Evolutionary conservation across 2,888 invertebrate genomes (phyloP).

Genomic region (Caradrina kadenii): DNA sequence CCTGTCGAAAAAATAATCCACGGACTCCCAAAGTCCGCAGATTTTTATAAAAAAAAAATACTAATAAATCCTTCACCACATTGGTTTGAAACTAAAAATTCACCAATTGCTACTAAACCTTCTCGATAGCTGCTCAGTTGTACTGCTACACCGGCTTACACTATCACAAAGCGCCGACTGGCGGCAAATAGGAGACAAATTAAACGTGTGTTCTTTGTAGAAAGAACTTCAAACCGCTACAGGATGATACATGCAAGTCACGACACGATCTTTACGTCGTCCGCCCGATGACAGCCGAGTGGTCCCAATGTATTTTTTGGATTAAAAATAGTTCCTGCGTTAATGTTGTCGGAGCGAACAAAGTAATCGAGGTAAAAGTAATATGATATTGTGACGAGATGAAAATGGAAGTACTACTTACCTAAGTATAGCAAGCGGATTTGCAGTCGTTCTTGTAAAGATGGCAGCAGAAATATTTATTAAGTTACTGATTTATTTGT

Average conservation of each 20-base stretch:
- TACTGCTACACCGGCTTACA: constrained; percentile 39
- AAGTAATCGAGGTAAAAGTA: constrained; percentile 10
- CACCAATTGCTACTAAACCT: constrained; percentile 9
- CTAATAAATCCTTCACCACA: too few relatives aligned
- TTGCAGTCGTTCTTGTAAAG: not conserved
- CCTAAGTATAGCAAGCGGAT: too few relatives aligned
- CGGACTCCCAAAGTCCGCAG: too few relatives aligned
- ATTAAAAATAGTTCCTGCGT: constrained; percentile 44
- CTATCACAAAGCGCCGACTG: constrained; percentile 66
- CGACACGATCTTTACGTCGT: constrained; percentile 72
- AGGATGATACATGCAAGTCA: constrained; percentile 76
- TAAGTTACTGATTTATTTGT: too few relatives aligned
- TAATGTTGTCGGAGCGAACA: constrained; percentile 45
- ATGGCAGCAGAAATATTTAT: too few relatives aligned
- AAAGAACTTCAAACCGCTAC: constrained; percentile 56
- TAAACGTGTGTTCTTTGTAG: constrained; percentile 71
- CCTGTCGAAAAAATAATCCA: too few relatives aligned
- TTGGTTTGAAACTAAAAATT: too few relatives aligned
- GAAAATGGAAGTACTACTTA: constrained; percentile 1
- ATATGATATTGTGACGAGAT: constrained; percentile 28
- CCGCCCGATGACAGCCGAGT: constrained; percentile 61
- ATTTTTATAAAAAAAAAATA: too few relatives aligned
- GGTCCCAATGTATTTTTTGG: constrained; percentile 30
- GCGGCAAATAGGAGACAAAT: constrained; percentile 85
- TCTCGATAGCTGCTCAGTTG: constrained; percentile 41